Evolutionary conservation across 2,113 vertebrate species (phyloP).

Genomic region (Lophura nycthemera): DNA sequence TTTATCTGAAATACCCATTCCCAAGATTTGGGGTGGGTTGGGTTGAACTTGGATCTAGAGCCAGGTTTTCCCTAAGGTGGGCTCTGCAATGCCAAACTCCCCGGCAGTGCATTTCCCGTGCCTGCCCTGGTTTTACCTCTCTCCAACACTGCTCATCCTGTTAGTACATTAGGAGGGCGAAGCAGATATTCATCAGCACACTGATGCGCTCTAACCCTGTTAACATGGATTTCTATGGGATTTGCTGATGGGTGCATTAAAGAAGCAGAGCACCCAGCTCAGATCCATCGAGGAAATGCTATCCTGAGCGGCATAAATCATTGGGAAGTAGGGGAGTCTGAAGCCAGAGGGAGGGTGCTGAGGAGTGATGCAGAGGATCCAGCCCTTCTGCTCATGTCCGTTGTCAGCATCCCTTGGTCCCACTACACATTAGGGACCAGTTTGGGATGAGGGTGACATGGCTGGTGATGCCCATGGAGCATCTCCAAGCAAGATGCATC

Average conservation of each 20-base stretch:
- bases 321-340: background rate
- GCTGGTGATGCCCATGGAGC: background rate
- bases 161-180: constrained; percentile 36
- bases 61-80: background rate
- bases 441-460: background rate
- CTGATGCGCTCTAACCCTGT: background rate
- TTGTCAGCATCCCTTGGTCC: background rate
- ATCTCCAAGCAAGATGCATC: background rate
- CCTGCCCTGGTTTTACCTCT: constrained; percentile 31
- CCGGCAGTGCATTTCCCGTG: fast-evolving
- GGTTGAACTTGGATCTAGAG: background rate
- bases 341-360: background rate
- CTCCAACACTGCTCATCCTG: background rate
- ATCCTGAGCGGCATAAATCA: constrained; percentile 13
- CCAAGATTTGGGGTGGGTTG: background rate
- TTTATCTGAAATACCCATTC: background rate
- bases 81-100: background rate
- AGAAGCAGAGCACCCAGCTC: background rate
- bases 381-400: background rate
- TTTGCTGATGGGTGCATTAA: background rate
- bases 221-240: background rate
- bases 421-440: background rate
- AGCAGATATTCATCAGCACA: background rate
- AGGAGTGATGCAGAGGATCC: background rate
- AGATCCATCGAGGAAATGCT: background rate